Evolutionary conservation across 2,113 vertebrate genomes (phyloP), one percentile per base, ranked within the genome.

Genomic region (Odocoileus hemionus): DNA sequence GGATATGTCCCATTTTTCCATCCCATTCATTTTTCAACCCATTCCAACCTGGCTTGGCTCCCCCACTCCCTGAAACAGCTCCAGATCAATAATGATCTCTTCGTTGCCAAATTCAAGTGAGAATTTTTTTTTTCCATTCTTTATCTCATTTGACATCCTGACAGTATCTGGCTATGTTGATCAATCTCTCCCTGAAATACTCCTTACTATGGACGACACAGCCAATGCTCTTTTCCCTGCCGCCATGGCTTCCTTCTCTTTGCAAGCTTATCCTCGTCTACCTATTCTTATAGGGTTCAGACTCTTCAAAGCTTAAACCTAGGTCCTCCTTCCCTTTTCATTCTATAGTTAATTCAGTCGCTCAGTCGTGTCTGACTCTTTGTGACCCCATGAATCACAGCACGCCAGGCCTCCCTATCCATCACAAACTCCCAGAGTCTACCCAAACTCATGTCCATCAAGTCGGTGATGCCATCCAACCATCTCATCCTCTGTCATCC

Each of bases 61-160:
- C 17, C 54, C 43, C 19, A 64, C 28, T 79, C 33, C 50, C 52
- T 91, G 39, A 85, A 85, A 94, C 28, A 80, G 33, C 11, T 80
- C 57, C 58, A 50, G 67, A 60, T 85, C 36, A 88, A 45, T 76
- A 82, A 86, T 19, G 86, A 95, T 45, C 78, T 80, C 9, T 47
- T 93, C 12, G 15, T n/a, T 96, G 83, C 28, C 93, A 86, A 94
- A 96, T 93, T 85, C 67, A 79, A 67, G 28, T 15, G 15, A 93
- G 47, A 67, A 47, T 33, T 33, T 85, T 47, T 60, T 36, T 57
- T 50, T 43, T 54, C 23, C 45, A 39, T 39, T 67, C 47, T 89
- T 95, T 45, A 83, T 50, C 43, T 70, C 91, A 57, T 47, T 45
- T 87, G 50, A n/a, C 16, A 83, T 78, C 30, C 67, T 91, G 86